Conservation (phyloP, 2,113 vertebrate genomes). For the Thalassarche chlororhynchos region DNA sequence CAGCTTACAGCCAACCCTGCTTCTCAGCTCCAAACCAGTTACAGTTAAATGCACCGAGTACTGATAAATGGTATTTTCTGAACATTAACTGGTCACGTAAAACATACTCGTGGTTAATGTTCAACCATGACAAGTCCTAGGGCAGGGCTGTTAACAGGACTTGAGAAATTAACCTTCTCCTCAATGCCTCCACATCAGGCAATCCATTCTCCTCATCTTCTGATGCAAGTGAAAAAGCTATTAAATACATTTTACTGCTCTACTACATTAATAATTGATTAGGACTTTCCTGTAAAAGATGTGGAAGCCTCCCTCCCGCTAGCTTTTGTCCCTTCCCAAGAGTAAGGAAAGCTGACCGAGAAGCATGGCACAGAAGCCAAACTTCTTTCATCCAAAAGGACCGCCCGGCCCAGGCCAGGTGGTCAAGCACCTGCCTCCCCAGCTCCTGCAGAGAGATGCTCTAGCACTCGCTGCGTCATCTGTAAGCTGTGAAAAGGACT, state of each 20-base stretch:
- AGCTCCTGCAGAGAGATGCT: not conserved
- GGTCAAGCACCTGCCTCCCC: not conserved
- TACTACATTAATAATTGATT: not conserved
- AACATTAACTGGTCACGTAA: not conserved
- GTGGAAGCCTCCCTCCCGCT: not conserved
- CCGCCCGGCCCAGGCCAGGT: not conserved
- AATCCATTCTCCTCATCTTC: not conserved
- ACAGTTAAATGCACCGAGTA: not conserved
- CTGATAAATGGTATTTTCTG: not conserved
- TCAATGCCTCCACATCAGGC: not conserved
- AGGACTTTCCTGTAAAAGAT: not conserved
- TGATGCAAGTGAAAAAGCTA: not conserved
- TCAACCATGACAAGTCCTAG: not conserved
- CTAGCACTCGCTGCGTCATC: not conserved
- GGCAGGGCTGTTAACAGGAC: not conserved
- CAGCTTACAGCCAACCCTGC: slow-evolving; percentile 85
- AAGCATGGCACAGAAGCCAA: not conserved
- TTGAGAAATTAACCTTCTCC: not conserved
- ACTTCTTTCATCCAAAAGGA: not conserved
- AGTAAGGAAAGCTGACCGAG: not conserved
- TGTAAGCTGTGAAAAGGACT: slow-evolving; percentile 99
- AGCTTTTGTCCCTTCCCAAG: not conserved
- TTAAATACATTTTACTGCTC: not conserved
- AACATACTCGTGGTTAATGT: not conserved
- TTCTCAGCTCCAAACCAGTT: not conserved